A percentile compares a stretch with the other conserved stretches of the same genome.
Conservation (phyloP, 64 coral and sea anemone species). For the Montipora efflorescens region DNA sequence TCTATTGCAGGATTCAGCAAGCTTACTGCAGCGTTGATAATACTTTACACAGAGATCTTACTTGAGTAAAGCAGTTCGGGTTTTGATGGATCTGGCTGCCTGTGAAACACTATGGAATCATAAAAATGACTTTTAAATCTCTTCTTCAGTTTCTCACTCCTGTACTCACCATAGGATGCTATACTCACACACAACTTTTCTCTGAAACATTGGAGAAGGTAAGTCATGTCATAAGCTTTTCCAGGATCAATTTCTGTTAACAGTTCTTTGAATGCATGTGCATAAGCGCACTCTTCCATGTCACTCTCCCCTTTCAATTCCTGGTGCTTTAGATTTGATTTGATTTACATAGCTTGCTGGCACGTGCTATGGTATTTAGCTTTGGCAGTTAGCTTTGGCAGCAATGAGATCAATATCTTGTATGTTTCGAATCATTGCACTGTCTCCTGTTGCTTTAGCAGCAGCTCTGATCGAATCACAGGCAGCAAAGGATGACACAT, state of each 20-base stretch:
- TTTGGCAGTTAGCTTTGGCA: neutral
- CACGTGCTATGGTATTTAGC: constrained; percentile 64
- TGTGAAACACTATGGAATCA: constrained; percentile 40
- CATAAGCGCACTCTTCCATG: constrained; percentile 17
- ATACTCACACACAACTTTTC: neutral
- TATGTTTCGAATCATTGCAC: constrained; percentile 29
- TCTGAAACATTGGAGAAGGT: constrained; percentile 24
- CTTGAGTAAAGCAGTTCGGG: constrained; percentile 56
- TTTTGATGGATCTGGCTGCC: constrained; percentile 42
- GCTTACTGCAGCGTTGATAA: constrained; percentile 62
- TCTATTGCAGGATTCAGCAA: neutral
- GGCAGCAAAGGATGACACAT: constrained; percentile 55
- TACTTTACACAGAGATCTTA: constrained; percentile 45
- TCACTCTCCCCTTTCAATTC: neutral
- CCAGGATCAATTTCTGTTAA: constrained; percentile 30
- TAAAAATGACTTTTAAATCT: constrained; percentile 17
- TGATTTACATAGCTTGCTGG: constrained; percentile 41
- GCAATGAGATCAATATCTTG: constrained; percentile 61
- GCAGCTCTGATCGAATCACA: constrained; percentile 41
- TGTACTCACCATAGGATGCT: neutral
- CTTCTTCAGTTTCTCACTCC: constrained; percentile 14
- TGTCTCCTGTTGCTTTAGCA: constrained; percentile 19
- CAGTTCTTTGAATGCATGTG: constrained; percentile 17
- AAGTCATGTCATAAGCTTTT: constrained; percentile 33
- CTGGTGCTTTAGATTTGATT: constrained; percentile 48